Evolutionary conservation across 2,888 invertebrate genomes (phyloP).

Genomic region (Cheilosia impressa): DNA sequence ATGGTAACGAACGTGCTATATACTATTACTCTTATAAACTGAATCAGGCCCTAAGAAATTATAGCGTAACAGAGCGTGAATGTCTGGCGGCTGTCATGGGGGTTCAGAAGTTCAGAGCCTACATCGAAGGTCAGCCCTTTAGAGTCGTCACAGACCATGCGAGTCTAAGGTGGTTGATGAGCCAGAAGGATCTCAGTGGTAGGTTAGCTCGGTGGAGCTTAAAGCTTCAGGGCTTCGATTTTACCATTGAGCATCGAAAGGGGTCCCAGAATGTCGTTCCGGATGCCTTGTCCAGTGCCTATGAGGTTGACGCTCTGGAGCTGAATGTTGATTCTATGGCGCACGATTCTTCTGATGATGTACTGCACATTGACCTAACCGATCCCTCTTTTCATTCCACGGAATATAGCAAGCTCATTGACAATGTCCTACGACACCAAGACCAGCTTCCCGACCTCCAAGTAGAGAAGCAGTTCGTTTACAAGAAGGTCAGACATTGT

Average conservation of each 20-base stretch:
- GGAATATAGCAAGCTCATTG: background rate
- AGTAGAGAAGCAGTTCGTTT: background rate
- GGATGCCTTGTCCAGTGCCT: too few relatives aligned
- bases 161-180: conserved; percentile 9
- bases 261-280: too few relatives aligned
- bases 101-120: background rate
- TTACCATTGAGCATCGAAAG: too few relatives aligned
- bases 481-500: background rate
- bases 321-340: background rate
- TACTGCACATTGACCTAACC: background rate
- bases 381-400: background rate
- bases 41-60: too few relatives aligned
- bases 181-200: background rate
- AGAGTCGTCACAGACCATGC: background rate
- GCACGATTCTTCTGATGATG: background rate
- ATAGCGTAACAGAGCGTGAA: too few relatives aligned
- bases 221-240: too few relatives aligned
- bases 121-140: background rate
- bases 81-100: too few relatives aligned
- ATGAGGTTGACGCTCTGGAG: too few relatives aligned
- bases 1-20: too few relatives aligned
- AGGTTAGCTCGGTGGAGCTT: background rate
- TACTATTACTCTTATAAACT: too few relatives aligned
- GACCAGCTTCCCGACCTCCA: conserved; percentile 6
- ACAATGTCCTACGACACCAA: conserved; percentile 1